These are phyloP conservation scores for Cinara cedri DNA, from an alignment of 2,888 invertebrate genomes.

Conservation along the genomic window DNA sequence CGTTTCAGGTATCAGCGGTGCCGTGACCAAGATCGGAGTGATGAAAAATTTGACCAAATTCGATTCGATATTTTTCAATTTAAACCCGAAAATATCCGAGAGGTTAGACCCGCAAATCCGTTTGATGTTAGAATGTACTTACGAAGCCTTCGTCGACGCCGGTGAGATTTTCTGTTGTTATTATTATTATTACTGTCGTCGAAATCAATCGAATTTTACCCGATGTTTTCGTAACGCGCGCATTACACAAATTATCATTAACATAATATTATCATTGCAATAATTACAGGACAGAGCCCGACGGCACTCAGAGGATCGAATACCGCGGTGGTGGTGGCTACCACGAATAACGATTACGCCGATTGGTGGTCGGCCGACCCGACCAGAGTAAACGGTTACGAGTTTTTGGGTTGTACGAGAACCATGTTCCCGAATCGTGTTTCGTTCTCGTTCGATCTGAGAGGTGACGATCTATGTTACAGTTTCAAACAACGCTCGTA, in stretches of 20 bases:
- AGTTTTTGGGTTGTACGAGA: conserved; percentile 58
- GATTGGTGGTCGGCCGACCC: conserved; percentile 59
- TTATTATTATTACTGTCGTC: too few species aligned
- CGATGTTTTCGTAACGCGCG: too few species aligned
- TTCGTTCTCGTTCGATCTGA: conserved; percentile 57
- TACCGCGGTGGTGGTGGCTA: conserved; percentile 68
- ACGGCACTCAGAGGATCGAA: conserved; percentile 65
- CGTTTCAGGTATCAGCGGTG: conserved; percentile 15
- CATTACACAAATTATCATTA: neutral
- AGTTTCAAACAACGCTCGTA: too few species aligned
- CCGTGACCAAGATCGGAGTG: conserved; percentile 32
- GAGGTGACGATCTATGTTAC: too few species aligned
- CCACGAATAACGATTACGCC: conserved; percentile 58
- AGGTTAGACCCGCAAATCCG: conserved; percentile 65
- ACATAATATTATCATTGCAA: too few species aligned
- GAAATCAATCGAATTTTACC: too few species aligned
- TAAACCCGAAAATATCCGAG: conserved; percentile 62
- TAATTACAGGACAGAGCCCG: conserved; percentile 63
- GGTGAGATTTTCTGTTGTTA: conserved; percentile 60
- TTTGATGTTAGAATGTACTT: conserved; percentile 65
- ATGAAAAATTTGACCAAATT: conserved; percentile 59
- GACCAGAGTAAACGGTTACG: conserved; percentile 57
- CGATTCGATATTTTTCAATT: conserved; percentile 62
- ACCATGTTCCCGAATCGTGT: conserved; percentile 58
- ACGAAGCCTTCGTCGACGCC: conserved; percentile 66